These are phyloP conservation scores for Blera fallax DNA, from an alignment of 2,888 invertebrate species.

Conservation along the genomic window DNA sequence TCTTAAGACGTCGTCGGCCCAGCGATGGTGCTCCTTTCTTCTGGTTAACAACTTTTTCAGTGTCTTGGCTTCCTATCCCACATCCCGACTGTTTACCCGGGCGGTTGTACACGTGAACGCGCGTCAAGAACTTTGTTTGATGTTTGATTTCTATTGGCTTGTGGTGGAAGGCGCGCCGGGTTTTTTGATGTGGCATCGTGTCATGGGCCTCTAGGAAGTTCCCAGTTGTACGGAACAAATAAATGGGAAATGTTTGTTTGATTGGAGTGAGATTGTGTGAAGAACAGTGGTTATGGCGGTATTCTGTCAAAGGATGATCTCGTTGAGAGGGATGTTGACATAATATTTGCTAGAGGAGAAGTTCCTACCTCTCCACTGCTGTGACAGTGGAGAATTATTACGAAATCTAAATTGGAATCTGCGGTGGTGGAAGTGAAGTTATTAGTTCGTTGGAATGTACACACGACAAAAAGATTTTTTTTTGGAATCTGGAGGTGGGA, in stretches of 20 bases:
- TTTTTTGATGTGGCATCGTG: neutral
- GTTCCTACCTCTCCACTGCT: neutral
- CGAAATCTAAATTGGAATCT: neutral
- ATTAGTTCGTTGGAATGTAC: neutral
- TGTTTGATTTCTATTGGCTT: conserved; percentile 43
- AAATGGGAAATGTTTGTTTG: conserved; percentile 55
- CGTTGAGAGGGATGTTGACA: neutral
- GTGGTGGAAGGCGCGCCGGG: conserved; percentile 2
- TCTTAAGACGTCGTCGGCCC: conserved; percentile 9
- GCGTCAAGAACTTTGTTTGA: conserved; percentile 40
- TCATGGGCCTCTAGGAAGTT: conserved; percentile 57
- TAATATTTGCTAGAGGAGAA: neutral
- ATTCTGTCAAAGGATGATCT: conserved; percentile 30
- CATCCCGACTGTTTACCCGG: conserved; percentile 36
- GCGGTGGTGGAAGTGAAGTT: neutral
- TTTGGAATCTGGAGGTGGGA: neutral
- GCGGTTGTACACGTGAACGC: conserved; percentile 41
- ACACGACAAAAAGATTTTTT: neutral
- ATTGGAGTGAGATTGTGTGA: conserved; percentile 24
- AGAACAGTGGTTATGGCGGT: conserved; percentile 28
- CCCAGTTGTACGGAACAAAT: conserved; percentile 64
- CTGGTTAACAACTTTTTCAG: conserved; percentile 19
- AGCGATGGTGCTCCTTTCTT: conserved; percentile 16
- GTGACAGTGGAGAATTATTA: neutral
- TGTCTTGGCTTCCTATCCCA: conserved; percentile 35